Percentiles rank a stretch among this genome's conserved stretches.
Conservation (phyloP, 2,113 vertebrate species). For the Pseudorasbora parva region DNA sequence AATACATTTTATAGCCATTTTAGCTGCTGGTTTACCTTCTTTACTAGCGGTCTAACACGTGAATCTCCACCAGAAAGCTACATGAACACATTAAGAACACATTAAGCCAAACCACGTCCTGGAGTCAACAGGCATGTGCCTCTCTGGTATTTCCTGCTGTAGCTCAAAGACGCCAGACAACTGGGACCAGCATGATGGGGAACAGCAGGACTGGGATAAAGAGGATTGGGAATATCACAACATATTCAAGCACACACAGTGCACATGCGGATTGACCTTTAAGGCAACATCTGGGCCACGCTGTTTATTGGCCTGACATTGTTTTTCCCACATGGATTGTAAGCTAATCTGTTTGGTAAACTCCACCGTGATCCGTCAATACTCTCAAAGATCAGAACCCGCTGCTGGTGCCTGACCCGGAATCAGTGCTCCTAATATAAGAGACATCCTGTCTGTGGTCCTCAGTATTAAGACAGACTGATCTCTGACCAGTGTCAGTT, state of each 20-base stretch:
- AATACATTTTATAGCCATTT: neutral
- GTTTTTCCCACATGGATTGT: slow-evolving; percentile 47
- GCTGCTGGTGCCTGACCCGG: slow-evolving; percentile 30
- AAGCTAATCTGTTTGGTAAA: slow-evolving; percentile 45
- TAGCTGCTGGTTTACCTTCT: neutral
- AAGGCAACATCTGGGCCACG: slow-evolving; percentile 41
- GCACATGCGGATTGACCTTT: slow-evolving; percentile 51
- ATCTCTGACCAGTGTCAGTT: slow-evolving; percentile 28
- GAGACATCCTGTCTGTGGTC: neutral
- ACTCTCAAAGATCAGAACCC: slow-evolving; percentile 42
- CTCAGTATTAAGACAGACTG: slow-evolving; percentile 17
- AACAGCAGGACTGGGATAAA: slow-evolving; percentile 44
- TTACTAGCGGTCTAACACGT: neutral
- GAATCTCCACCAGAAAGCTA: neutral
- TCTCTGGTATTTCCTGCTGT: slow-evolving; percentile 51
- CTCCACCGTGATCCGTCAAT: slow-evolving; percentile 33
- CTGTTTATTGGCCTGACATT: slow-evolving; percentile 42
- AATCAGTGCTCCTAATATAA: slow-evolving; percentile 31
- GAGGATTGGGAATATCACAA: slow-evolving; percentile 18
- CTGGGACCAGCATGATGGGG: slow-evolving; percentile 28
- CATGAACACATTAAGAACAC: neutral
- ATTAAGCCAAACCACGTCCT: slow-evolving; percentile 33
- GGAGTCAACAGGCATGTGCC: slow-evolving; percentile 33
- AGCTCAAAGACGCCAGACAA: slow-evolving; percentile 42
- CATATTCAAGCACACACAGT: slow-evolving; percentile 15